A percentile compares a stretch with the other conserved stretches of the same genome.
Evolutionary conservation across 2,113 vertebrate species (phyloP).

Genomic region (Syrrhaptes paradoxus): DNA sequence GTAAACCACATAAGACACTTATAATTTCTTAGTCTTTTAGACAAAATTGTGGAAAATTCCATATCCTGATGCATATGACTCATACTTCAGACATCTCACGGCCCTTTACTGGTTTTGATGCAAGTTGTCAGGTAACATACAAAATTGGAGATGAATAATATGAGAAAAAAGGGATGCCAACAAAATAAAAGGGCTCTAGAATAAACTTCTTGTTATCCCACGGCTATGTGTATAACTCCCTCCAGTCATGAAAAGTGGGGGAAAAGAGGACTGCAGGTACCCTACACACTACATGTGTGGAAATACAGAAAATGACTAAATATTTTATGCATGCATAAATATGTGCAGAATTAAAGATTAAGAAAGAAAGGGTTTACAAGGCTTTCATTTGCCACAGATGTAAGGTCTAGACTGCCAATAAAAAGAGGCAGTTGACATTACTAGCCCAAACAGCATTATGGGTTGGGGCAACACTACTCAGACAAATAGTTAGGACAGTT

Average conservation of each 20-base stretch:
- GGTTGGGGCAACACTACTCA: neutral
- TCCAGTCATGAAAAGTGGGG: neutral
- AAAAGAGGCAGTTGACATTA: neutral
- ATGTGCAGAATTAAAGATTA: neutral
- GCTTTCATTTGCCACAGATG: neutral
- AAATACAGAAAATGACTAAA: neutral
- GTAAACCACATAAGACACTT: neutral
- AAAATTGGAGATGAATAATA: neutral
- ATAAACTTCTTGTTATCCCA: neutral
- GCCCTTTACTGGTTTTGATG: neutral
- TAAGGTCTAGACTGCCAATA: neutral
- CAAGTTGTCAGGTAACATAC: neutral
- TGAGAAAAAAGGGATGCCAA: neutral
- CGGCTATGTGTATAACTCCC: neutral
- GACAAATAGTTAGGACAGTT: neutral
- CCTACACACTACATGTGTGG: neutral
- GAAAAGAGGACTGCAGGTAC: neutral
- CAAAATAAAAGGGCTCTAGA: neutral
- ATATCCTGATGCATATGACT: neutral
- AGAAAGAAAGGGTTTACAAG: neutral
- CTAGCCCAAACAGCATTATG: neutral
- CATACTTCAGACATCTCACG: neutral
- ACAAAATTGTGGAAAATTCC: neutral
- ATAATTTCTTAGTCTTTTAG: rapidly evolving
- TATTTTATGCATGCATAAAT: neutral